These are phyloP conservation scores for Acestrorhynchus altus DNA, from an alignment of 2,797 vertebrate species.

Conservation along the genomic window DNA sequence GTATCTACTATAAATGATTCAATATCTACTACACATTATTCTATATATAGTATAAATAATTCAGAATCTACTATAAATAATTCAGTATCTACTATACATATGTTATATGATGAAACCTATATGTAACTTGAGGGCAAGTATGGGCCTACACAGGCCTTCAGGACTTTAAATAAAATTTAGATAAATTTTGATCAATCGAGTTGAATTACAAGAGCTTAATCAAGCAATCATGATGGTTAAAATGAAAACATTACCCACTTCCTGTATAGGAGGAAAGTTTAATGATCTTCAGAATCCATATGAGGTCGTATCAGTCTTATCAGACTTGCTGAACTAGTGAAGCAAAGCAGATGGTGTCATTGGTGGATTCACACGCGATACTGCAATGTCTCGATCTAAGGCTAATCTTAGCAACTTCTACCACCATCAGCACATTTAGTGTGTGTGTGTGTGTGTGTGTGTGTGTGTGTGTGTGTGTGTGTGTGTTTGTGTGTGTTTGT, in stretches of 20 bases:
- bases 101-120: no score
- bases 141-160: no score
- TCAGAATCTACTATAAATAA: no score
- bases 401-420: slow-evolving; percentile 42
- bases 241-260: slow-evolving; percentile 23
- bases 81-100: no score
- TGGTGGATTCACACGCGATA: slow-evolving; percentile 30
- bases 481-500: background rate
- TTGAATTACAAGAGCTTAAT: no score
- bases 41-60: no score
- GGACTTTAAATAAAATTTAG: no score
- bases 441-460: background rate
- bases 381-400: slow-evolving; percentile 14
- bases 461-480: slow-evolving; percentile 15
- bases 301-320: slow-evolving; percentile 30
- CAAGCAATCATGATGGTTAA: background rate
- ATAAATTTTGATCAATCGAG: background rate
- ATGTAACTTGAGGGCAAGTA: no score
- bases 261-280: slow-evolving; percentile 19
- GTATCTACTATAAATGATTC: no score
- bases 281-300: slow-evolving; percentile 35
- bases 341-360: slow-evolving; percentile 38
- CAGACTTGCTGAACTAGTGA: slow-evolving; percentile 30
- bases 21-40: no score
- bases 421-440: background rate